These are phyloP conservation scores for Eremophila alpestris DNA, from an alignment of 2,797 vertebrate genomes.

Conservation along the genomic window DNA sequence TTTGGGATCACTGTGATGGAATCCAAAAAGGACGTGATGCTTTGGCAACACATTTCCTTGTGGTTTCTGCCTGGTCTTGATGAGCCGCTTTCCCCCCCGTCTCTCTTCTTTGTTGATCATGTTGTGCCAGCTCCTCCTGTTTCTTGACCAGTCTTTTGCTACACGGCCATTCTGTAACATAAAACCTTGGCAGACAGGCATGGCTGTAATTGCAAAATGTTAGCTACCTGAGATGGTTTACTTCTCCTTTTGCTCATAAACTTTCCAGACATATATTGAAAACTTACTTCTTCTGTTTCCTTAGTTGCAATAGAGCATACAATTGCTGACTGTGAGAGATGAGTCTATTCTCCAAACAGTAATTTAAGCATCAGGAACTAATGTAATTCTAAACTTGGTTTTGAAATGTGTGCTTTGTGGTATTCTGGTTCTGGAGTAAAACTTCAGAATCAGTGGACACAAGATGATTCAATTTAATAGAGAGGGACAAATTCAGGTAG, in stretches of 20 bases:
- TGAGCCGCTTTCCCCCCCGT: neutral
- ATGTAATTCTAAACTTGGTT: neutral
- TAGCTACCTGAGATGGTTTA: neutral
- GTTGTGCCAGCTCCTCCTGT: neutral
- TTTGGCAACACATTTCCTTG: neutral
- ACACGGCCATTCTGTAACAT: neutral
- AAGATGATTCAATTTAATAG: neutral
- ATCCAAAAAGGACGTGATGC: neutral
- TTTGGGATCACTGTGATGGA: neutral
- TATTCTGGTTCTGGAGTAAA: neutral
- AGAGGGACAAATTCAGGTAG: neutral
- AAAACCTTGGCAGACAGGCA: neutral
- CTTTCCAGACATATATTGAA: neutral
- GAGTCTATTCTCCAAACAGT: neutral
- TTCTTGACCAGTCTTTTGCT: neutral
- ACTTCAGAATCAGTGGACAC: neutral
- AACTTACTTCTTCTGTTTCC: neutral
- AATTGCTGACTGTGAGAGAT: neutral
- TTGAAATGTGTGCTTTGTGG: neutral
- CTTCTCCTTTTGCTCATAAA: neutral
- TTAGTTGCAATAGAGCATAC: neutral
- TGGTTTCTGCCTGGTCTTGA: neutral
- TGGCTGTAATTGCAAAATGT: neutral
- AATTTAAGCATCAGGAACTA: neutral
- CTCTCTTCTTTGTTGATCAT: neutral